Conservation (phyloP, 2,113 vertebrate genomes). For the Hippocampus comes region DNA sequence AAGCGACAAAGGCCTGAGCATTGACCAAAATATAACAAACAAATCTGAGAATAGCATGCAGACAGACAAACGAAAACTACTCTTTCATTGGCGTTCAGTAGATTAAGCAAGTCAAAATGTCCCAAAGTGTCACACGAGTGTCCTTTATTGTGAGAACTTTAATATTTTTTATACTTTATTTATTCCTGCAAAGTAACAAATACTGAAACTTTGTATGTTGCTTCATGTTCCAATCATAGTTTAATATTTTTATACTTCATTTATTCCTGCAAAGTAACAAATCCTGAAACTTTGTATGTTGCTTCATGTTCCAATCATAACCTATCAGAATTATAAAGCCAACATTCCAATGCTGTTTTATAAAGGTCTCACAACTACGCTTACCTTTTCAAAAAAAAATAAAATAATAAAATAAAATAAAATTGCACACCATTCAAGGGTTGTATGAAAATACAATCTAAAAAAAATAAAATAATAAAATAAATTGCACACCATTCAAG, state of each 20-base stretch:
- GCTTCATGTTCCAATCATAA: too few species aligned
- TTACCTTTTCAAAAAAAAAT: too few species aligned
- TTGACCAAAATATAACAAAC: too few species aligned
- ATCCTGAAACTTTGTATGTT: neutral
- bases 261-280: neutral
- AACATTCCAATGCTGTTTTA: too few species aligned
- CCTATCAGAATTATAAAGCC: too few species aligned
- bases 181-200: neutral
- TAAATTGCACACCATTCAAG: neutral
- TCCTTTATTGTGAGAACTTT: neutral
- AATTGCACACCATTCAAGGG: neutral
- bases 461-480: too few species aligned
- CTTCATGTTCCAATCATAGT: too few species aligned
- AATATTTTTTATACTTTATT: neutral
- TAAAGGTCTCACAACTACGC: too few species aligned
- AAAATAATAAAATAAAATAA: too few species aligned
- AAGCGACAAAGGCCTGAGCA: too few species aligned
- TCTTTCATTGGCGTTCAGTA: neutral
- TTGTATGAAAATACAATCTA: neutral
- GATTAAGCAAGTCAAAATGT: neutral
- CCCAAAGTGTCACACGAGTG: too few species aligned
- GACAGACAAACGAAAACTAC: neutral
- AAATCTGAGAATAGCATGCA: too few species aligned
- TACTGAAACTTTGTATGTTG: neutral
- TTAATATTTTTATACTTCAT: neutral